Evolutionary conservation across 2,113 vertebrate genomes (phyloP), one percentile per base, ranked within the genome.

Genomic region (Pomatostomus ruficeps): DNA sequence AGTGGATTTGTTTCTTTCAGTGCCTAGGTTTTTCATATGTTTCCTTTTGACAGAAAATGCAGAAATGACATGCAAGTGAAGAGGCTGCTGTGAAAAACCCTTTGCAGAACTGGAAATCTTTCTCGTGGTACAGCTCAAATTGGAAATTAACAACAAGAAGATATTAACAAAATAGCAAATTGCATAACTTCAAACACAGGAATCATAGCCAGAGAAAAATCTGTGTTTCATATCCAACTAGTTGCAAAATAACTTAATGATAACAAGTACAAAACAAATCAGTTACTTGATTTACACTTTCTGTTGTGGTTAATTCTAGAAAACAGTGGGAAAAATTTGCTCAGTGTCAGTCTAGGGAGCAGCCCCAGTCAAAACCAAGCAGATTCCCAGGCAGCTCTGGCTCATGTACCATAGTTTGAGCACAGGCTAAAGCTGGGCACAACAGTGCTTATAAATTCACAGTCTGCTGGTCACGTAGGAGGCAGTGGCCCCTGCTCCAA

Each of bases 381-480:
- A 62, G 55, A 49, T 28, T 52, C 13, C 8, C 55, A 61, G 26
- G 28, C 35, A 35, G 22, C 42, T 77, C 31, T 52, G 22, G 4
- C 31, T 90, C 11, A 22, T 2, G 1, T 9, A 7, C 9, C 4
- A 1, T 12, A 9, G 25, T 28, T 7, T 38, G 51, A 62, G 7
- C 12, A 68, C 42, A 45, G 35, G 17, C 25, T 78, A 42, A 38
- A 35, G 4, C 18, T 74, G 12, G 20, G 46, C 55, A n/a, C 12
- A 33, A 6, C 19, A n/a, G 8, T 31, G 24, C 9, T 63, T 52
- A 20, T 9, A 35, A 58, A 43, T 52, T 35, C n/a, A 22, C 6
- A 20, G 21, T 22, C 20, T 33, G 17, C n/a, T n/a, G 12, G 28
- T n/a, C 23, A 10, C 0, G 1, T 9, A 52, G 38, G 25, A 70